phyloP scores from a whole-genome alignment of 2,888 invertebrate genomes.

The Deroplatys truncata region DNA sequence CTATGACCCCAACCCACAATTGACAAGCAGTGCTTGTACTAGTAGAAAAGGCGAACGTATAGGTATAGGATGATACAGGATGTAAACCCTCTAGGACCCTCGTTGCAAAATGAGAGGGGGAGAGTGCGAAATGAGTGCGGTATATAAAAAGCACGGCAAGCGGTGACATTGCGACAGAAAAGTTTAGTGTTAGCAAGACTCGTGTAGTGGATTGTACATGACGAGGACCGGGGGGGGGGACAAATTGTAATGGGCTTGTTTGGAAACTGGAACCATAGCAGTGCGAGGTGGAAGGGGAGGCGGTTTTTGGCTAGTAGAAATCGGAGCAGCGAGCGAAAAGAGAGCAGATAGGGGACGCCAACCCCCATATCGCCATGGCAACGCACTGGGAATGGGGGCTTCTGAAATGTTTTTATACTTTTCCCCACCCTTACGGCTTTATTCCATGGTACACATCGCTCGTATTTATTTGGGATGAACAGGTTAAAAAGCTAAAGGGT shows the following conservation, averaged over 20 bases:
- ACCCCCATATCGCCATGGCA: not conserved
- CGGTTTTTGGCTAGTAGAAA: slow-evolving; percentile 6
- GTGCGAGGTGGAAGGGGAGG: not conserved
- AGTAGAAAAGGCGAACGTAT: too few species aligned
- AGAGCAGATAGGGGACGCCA: not conserved
- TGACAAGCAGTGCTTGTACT: too few species aligned
- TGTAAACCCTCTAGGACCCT: not conserved
- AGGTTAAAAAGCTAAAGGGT: slow-evolving; percentile 4
- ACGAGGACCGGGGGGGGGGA: not conserved
- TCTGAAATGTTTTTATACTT: slow-evolving; percentile 13
- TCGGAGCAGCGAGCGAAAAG: not conserved
- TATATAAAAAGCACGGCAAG: not conserved
- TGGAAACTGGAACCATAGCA: not conserved
- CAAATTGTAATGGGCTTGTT: slow-evolving; percentile 25
- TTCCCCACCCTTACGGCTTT: slow-evolving; percentile 1
- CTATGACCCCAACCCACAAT: too few species aligned
- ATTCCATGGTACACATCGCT: slow-evolving; percentile 30
- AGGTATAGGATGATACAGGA: not conserved
- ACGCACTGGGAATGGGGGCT: not conserved
- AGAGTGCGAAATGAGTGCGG: not conserved
- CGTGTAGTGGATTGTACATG: not conserved
- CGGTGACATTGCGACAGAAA: not conserved
- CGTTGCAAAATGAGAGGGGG: not conserved
- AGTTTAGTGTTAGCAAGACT: not conserved
- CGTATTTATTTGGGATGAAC: not conserved